Base-by-base conservation (phyloP, 23 tunicate species). In the Halocynthia roretzi region DNA sequence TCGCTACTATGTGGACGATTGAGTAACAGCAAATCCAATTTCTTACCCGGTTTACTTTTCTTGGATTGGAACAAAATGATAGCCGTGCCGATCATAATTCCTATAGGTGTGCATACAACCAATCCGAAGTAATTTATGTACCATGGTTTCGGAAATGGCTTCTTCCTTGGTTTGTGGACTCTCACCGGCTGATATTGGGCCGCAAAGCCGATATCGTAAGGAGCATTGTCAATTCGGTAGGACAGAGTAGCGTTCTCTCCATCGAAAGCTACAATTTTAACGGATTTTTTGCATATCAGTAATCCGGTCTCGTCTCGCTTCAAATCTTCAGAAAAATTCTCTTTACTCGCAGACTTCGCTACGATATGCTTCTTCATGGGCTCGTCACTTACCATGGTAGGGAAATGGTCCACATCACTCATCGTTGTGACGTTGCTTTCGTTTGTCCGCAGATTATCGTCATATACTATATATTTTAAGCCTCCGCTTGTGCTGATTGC, bases 71-170 rank as follows among this genome's bases (percentile, higher is more conserved):
- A n/a, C 20, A 67, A 66, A 10, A 79, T 79, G 10, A 79, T 79
- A 12, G 54, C 53, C 49, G 68, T 56, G 67, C 84, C 84, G 8
- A 55, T 54, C 8, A 81, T 23, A 7, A 81, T 7, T 0, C 84
- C 84, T 8, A 81, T 23, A 7, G 84, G 84, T 7, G 40, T 19
- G 52, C 55, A 81, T 23, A 81, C 70, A 9, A 21, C 77, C 10
- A 81, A 40, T 8, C 77, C 52, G 52, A 77, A 74, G 54, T 81
- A 81, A 52, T 71, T 81, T 7, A 69, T 31, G 51, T 69, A 81
- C 84, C 84, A 81, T 9, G 84, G 84, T 63, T 21, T 21, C 10
- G 71, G 2, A 14, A n/a, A 10, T 64, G 21, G n/a, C 22, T 77
- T 12, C 15, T 56, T 55, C 68, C 54, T 14, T 55, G 17, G 54